phyloP scores from a whole-genome alignment of 2,797 vertebrate species.

The Uromys caudimaculatus region DNA sequence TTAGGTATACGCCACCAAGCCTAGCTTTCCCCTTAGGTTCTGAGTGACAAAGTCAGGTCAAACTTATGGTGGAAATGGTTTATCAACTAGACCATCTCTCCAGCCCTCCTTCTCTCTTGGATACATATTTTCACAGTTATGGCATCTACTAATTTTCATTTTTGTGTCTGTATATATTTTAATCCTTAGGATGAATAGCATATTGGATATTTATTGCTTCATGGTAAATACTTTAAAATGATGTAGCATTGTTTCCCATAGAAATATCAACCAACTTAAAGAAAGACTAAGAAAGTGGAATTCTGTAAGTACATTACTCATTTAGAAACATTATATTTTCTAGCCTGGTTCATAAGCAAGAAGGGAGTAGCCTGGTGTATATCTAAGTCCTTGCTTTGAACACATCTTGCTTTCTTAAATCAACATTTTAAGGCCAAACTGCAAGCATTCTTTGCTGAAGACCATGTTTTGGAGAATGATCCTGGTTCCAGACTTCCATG shows the following conservation, averaged over 20 bases:
- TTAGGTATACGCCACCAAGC: not conserved
- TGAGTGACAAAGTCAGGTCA: not conserved
- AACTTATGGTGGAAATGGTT: not conserved
- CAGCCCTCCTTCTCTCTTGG: not conserved
- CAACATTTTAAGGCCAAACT: slow-evolving; percentile 50
- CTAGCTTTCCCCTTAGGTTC: not conserved
- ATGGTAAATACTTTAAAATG: not conserved
- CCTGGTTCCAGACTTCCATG: not conserved
- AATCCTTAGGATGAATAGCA: not conserved
- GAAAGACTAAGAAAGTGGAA: not conserved
- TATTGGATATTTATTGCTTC: slow-evolving; percentile 25
- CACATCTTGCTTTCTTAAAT: slow-evolving; percentile 51
- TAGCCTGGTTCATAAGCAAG: slow-evolving; percentile 1
- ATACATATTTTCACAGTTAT: not conserved
- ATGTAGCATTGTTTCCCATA: not conserved
- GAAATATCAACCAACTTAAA: slow-evolving; percentile 34
- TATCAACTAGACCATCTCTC: not conserved
- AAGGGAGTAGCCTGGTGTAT: not conserved
- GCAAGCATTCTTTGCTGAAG: slow-evolving; percentile 54
- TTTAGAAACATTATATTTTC: slow-evolving; percentile 56
- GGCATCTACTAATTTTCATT: not conserved
- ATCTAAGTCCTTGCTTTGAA: not conserved
- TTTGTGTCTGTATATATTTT: slow-evolving; percentile 8
- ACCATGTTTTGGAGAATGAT: slow-evolving; percentile 24
- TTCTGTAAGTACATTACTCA: not conserved